A percentile compares a stretch with the other conserved stretches of the same genome.
phyloP scores from a whole-genome alignment of 2,888 invertebrate species.

The Drosophila merina region DNA sequence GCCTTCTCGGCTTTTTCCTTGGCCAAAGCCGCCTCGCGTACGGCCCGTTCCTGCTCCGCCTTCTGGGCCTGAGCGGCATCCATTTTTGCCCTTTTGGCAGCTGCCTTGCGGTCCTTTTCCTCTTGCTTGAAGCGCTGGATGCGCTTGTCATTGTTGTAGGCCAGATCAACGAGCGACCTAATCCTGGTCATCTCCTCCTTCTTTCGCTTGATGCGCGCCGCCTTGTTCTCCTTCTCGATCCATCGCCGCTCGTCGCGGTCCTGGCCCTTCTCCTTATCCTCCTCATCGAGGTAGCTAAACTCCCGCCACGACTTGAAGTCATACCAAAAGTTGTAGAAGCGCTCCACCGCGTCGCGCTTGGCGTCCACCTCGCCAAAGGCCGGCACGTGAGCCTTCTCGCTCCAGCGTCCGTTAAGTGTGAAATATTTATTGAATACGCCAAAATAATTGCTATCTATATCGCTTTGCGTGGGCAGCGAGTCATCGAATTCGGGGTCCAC shows the following conservation, averaged over 20 bases:
- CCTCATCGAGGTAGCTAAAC: slow-evolving; percentile 99
- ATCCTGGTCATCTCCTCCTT: slow-evolving; percentile 98
- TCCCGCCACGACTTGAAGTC: slow-evolving; percentile 99
- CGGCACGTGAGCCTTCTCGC: slow-evolving; percentile 94
- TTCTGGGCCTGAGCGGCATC: slow-evolving; percentile 92
- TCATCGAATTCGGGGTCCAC: slow-evolving; percentile 98
- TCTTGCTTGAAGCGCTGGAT: slow-evolving; percentile 96
- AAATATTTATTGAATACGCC: slow-evolving; percentile 88
- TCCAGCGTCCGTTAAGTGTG: slow-evolving; percentile 94
- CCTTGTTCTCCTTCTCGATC: slow-evolving; percentile 99
- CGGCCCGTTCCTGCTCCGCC: slow-evolving; percentile 92
- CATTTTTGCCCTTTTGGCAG: slow-evolving; percentile 94
- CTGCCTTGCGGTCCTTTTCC: slow-evolving; percentile 95
- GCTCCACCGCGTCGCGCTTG: slow-evolving; percentile 93
- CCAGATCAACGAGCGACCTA: slow-evolving; percentile 95
- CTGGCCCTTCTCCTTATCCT: slow-evolving; percentile 98
- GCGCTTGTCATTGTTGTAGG: slow-evolving; percentile 97
- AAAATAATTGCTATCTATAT: slow-evolving; percentile 92
- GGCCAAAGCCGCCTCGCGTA: slow-evolving; percentile 89
- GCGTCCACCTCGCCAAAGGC: slow-evolving; percentile 90
- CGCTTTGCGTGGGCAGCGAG: slow-evolving; percentile 89
- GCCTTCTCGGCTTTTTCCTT: slow-evolving; percentile 92
- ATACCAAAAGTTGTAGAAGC: slow-evolving; percentile 99
- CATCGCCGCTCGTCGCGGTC: slow-evolving; percentile 98
- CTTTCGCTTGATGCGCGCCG: slow-evolving; percentile 94